Evolutionary conservation across 2,888 invertebrate species (phyloP), one percentile per base, ranked within the genome.

Genomic region (Chorisops tibialis): DNA sequence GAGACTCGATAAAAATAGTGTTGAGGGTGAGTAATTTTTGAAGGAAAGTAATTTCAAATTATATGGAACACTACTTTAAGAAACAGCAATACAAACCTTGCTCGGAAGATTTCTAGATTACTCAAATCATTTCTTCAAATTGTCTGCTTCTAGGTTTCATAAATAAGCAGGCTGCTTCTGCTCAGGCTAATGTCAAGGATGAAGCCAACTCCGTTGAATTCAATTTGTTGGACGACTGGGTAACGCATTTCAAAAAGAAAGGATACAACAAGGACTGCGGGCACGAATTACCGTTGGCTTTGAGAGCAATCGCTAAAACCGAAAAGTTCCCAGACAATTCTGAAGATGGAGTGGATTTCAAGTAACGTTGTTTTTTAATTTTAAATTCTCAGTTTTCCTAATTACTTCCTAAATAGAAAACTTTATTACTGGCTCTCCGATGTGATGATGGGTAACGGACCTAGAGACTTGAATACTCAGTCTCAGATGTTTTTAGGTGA

Each of bases 141-240:
- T n/a, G n/a, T n/a, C n/a, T n/a, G n/a, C n/a, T 48, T 35, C 3
- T 16, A 75, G 75, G 70, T n/a, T 73, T 67, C 43, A 61, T 74
- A 4, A 66, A 70, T 35, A 52, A 64, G 39, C 63, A 65, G n/a
- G 65, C 65, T 4, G 49, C 67, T 19, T 59, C 66, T 11, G 71
- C 74, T 0, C 69, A 71, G 41, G 12, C 58, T 1, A 63, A 68
- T 54, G 72, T 75, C 1, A 67, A 68, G 12, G 68, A 70, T 16
- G 74, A 74, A 51, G 73, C 70, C 14, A 68, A 70, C 19, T 72
- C 73, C 1, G 61, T 70, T 1, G 70, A 71, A 19, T 69, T 75
- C 18, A 67, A 66, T 24, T 72, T 72, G 58, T 70, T 73, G 1
- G 70, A 69, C 50, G 66, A 70, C 22, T 76, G 76, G 77, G 56